These are phyloP conservation scores for Tolypeutes matacus DNA, from an alignment of 2,797 vertebrate species.

Conservation along the genomic window DNA sequence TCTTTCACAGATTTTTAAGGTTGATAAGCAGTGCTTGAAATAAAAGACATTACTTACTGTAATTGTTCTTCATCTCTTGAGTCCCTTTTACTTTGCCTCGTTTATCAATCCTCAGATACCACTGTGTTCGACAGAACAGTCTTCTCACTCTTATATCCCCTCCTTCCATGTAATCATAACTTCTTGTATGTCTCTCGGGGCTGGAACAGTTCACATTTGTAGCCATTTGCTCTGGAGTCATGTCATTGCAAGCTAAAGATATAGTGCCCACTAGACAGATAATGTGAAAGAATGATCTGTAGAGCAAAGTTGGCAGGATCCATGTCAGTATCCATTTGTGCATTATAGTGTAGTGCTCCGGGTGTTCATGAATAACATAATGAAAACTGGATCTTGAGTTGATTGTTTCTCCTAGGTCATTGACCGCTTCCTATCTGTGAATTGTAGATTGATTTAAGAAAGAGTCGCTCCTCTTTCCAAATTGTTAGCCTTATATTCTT, in stretches of 20 bases:
- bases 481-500: conserved; percentile 86
- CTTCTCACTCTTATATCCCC: conserved; percentile 98
- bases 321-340: conserved; percentile 99
- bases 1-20: not conserved
- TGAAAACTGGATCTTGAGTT: conserved; percentile 93
- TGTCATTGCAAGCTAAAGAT: conserved; percentile 95
- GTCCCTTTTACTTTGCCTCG: conserved; percentile 96
- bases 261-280: conserved; percentile 95
- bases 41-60: conserved; percentile 93
- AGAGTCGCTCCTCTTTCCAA: conserved; percentile 86
- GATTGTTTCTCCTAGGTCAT: conserved; percentile 89
- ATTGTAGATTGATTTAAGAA: conserved; percentile 86
- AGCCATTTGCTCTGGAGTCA: conserved; percentile 96
- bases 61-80: conserved; percentile 96
- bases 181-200: conserved; percentile 97
- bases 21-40: conserved; percentile 10
- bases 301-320: conserved; percentile 98
- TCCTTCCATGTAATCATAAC: conserved; percentile 99
- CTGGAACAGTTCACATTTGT: conserved; percentile 97
- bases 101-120: conserved; percentile 98
- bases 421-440: conserved; percentile 89
- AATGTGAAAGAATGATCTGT: conserved; percentile 96
- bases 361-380: conserved; percentile 96
- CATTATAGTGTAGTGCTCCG: conserved; percentile 98
- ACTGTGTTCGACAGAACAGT: conserved; percentile 98